Conservation (phyloP, 1,140 invertebrate species). For the Eriocheir sinensis region DNA sequence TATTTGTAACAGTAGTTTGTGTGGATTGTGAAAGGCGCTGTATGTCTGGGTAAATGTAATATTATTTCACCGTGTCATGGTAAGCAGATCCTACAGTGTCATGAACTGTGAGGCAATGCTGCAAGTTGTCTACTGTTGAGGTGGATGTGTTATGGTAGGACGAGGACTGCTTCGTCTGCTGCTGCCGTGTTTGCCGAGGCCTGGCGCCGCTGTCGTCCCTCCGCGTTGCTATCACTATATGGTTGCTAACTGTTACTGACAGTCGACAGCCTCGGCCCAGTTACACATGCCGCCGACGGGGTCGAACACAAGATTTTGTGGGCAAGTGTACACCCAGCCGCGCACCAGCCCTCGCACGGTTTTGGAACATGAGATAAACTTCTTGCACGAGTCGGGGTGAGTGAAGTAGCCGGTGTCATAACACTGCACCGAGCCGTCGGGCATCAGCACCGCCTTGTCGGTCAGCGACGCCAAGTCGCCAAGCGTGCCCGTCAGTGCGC, state of each 20-base stretch:
- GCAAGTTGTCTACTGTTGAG: neutral
- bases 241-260: constrained; percentile 60
- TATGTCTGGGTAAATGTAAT: neutral
- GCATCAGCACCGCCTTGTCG: constrained; percentile 79
- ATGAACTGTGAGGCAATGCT: neutral
- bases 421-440: constrained; percentile 88
- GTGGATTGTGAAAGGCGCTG: neutral
- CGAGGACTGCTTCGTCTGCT: neutral
- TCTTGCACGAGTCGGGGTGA: constrained; percentile 92
- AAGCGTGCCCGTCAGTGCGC: constrained; percentile 77
- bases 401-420: constrained; percentile 93
- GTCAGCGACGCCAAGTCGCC: constrained; percentile 79
- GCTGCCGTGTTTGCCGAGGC: neutral
- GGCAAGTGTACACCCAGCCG: constrained; percentile 94
- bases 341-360: constrained; percentile 85
- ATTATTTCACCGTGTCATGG: neutral
- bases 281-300: constrained; percentile 94
- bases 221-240: neutral
- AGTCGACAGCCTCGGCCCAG: constrained; percentile 85
- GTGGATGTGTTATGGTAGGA: neutral
- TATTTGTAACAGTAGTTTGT: neutral
- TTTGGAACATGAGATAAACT: constrained; percentile 93
- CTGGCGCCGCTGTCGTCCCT: neutral
- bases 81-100: neutral
- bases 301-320: constrained; percentile 91